A percentile compares a stretch with the other conserved stretches of the same genome.
phyloP scores from a whole-genome alignment of 2,888 invertebrate species.

The Pteria penguin region DNA sequence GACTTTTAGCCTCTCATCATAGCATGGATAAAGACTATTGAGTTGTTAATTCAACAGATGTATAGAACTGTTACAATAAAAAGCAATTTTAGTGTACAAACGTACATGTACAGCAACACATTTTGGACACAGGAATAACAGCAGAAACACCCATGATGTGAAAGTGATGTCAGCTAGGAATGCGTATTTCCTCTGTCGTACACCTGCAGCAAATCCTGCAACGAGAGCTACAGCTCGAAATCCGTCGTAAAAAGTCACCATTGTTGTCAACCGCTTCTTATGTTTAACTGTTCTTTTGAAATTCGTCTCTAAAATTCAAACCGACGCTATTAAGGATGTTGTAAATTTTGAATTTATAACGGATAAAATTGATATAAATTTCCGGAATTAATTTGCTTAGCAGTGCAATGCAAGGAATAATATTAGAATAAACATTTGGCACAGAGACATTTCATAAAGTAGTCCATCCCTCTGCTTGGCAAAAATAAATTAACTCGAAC shows the following conservation, averaged over 20 bases:
- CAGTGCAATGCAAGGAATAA: no score
- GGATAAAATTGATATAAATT: no score
- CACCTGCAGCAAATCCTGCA: constrained; percentile 47
- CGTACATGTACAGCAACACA: constrained; percentile 31
- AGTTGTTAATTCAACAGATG: not conserved
- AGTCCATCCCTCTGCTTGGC: no score
- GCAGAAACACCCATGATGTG: constrained; percentile 48
- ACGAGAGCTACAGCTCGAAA: constrained; percentile 49
- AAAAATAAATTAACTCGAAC: no score
- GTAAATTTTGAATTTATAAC: not conserved
- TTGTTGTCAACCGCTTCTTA: constrained; percentile 12
- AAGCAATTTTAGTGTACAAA: no score
- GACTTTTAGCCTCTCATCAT: no score
- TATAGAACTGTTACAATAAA: no score
- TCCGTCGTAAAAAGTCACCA: constrained; percentile 49
- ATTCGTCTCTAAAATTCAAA: not conserved
- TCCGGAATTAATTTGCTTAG: no score
- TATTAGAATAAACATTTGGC: no score
- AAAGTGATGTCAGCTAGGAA: constrained; percentile 52
- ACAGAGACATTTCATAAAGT: no score
- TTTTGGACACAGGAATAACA: constrained; percentile 52
- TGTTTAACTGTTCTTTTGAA: not conserved
- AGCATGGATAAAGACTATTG: no score
- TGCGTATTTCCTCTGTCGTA: constrained; percentile 50
- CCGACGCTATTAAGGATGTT: not conserved